These are phyloP conservation scores for Lasioglossum zephyrum DNA, from an alignment of 2,888 invertebrate genomes.

Conservation along the genomic window DNA sequence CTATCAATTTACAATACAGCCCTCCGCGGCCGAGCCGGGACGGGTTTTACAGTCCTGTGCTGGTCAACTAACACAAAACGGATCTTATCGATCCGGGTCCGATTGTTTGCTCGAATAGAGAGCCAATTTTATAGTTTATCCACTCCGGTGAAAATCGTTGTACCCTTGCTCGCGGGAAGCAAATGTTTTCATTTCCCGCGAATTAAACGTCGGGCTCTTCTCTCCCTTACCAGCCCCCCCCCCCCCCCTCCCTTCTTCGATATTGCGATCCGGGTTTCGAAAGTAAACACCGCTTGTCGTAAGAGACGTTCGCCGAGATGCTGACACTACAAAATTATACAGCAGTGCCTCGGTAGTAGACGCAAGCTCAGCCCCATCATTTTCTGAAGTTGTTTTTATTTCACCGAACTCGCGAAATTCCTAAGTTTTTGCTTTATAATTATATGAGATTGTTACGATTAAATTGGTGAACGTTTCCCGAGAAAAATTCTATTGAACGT, in stretches of 20 bases:
- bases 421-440: neutral
- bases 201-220: constrained; percentile 20
- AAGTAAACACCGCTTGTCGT: neutral
- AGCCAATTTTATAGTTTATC: constrained; percentile 60
- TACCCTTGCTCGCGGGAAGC: neutral
- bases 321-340: neutral
- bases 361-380: neutral
- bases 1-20: constrained; percentile 71
- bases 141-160: constrained; percentile 17
- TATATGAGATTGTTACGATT: no score
- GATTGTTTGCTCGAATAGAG: constrained; percentile 67
- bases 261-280: neutral
- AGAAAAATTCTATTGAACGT: neutral
- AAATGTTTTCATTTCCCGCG: constrained; percentile 44
- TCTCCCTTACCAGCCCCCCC: neutral
- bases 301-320: neutral
- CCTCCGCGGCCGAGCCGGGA: constrained; percentile 41
- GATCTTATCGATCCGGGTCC: constrained; percentile 67
- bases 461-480: no score
- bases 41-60: constrained; percentile 63
- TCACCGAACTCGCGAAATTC: neutral
- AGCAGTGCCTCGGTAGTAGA: neutral
- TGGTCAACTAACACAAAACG: constrained; percentile 61
- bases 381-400: neutral
- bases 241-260: no score